phyloP scores from a whole-genome alignment of 2,113 vertebrate species.

The Clinocottus analis region DNA sequence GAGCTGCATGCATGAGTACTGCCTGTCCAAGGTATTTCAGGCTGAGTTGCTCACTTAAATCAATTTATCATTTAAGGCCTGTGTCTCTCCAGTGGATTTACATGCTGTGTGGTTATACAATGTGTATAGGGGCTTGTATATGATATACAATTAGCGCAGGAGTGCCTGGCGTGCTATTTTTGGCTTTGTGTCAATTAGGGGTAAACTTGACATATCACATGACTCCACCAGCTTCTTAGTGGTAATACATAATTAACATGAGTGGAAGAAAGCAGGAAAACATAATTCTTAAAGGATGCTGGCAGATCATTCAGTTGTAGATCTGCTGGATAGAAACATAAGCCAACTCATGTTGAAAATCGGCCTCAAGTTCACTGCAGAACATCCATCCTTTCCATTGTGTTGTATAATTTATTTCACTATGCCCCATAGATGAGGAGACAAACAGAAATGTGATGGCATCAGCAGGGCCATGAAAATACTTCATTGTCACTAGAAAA shows the following conservation, averaged over 20 bases:
- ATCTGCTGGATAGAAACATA: conserved; percentile 38
- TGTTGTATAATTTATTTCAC: conserved; percentile 71
- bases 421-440: conserved; percentile 59
- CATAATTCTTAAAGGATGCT: conserved; percentile 35
- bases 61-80: conserved; percentile 65
- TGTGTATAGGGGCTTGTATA: conserved; percentile 21
- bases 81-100: conserved; percentile 21
- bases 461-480: conserved; percentile 71
- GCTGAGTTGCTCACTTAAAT: conserved; percentile 56
- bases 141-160: conserved; percentile 31
- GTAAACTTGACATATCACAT: conserved; percentile 28
- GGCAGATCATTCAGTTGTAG: conserved; percentile 34
- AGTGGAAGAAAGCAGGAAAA: conserved; percentile 37
- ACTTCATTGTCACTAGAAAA: conserved; percentile 66
- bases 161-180: conserved; percentile 43
- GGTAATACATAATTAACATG: conserved; percentile 64
- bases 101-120: conserved; percentile 45
- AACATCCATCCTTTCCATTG: conserved; percentile 60
- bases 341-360: conserved; percentile 62
- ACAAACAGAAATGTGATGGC: conserved; percentile 73
- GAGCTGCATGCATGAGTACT: conserved; percentile 43
- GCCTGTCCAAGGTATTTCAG: conserved; percentile 44
- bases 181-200: conserved; percentile 34
- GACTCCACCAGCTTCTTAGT: conserved; percentile 24
- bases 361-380: conserved; percentile 59